Evolutionary conservation across 2,888 invertebrate species (phyloP), one percentile per base, ranked within the genome.

Genomic region (Tenthredo notha): DNA sequence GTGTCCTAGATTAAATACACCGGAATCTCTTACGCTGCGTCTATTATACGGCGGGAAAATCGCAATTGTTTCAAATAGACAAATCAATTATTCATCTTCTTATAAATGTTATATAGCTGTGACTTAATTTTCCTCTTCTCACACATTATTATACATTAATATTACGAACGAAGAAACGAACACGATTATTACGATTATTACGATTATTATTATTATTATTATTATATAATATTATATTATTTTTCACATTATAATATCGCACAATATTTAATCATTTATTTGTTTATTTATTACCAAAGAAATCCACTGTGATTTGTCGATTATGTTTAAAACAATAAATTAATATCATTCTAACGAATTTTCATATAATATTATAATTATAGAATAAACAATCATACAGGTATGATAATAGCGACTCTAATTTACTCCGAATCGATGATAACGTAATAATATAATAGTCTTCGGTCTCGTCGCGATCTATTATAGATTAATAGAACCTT

Each of bases 1-100:
- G 84, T 80, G 86, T 85, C 82, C 84, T 88, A 88, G 86, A 89
- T 61, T n/a, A 84, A 82, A 47, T 47, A 47, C 47, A 37, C 29
- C 65, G 25, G 37, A n/a, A 33, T n/a, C 70, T 6, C 33, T 37
- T 37, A 33, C 29, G 9, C 15, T 70, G 4, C 33, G 37, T 2
- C 37, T 37, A 37, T 37, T 33, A 70, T 18, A 12, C 12, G 58
- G 78, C 58, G 78, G 50, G n/a, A 77, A 77, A 77, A 37, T 40
- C 74, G 25, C 10, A 58, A 58, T n/a, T 9, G n/a, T 47, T 47
- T 15, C 15, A 12, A 12, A 47, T 47, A 47, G 15, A 47, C 9
- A 47, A 43, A 37, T 37, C 37, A 6, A 29, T 29, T 37, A 37
- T 37, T 37, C 37, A 37, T 37, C 10, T 43, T 43, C 40, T 43